Conservation (phyloP, 64 coral and sea anemone species). For the Acropora yongei region DNA sequence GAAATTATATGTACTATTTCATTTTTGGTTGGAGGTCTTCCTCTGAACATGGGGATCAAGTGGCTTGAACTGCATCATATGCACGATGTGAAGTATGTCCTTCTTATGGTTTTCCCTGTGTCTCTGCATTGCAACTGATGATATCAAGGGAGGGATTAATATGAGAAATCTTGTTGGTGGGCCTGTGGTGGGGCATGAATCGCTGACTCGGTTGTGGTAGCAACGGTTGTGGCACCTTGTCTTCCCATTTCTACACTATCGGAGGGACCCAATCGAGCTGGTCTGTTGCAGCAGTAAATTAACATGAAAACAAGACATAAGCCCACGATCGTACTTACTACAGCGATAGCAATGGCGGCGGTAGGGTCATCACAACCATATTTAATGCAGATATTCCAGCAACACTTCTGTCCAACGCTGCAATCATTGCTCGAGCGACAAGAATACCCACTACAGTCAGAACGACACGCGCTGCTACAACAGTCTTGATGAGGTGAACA, state of each 20-base stretch:
- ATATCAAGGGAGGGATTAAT: background rate
- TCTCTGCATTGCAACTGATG: background rate
- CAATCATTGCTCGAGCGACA: conserved; percentile 2
- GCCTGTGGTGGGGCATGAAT: background rate
- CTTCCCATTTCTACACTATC: background rate
- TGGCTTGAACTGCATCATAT: too few relatives aligned
- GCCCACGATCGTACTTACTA: background rate
- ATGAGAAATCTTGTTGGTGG: background rate
- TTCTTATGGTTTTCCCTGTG: background rate
- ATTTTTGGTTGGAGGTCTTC: too few relatives aligned
- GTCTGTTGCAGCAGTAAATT: background rate
- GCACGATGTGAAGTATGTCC: too few relatives aligned
- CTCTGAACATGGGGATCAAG: too few relatives aligned
- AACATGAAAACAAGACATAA: background rate
- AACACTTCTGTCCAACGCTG: background rate
- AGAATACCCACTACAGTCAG: background rate
- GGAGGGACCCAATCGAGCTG: background rate
- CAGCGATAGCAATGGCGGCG: background rate
- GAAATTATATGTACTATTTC: too few relatives aligned
- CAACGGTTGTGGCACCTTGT: background rate
- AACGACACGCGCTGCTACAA: conserved; percentile 5
- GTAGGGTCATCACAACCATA: background rate
- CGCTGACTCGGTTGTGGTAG: background rate
- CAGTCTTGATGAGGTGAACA: background rate
- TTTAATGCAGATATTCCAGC: background rate